Base-by-base conservation (phyloP, 64 coral and sea anemone species). In the Cladopsammia gracilis region DNA sequence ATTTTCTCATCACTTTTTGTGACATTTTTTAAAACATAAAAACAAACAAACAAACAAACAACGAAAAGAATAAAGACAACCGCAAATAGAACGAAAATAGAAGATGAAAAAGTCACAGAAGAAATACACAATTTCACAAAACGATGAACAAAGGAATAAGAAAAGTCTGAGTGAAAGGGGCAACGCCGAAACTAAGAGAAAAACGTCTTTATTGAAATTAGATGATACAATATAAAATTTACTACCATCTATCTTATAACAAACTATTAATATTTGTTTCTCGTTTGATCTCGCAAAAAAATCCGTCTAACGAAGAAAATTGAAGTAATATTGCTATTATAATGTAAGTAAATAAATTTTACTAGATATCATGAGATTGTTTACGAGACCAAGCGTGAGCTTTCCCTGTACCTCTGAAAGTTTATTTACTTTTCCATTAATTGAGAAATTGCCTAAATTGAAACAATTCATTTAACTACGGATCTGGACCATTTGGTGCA, bases 121-220 rank as follows among this genome's bases (percentile, higher is more conserved):
- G 1, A 70, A 8, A 70, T 5, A 69, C 4, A 23, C 6, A 70
- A 71, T 34, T 2, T 71, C 26, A 43, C 5, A 71, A 42, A 23
- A 70, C 5, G 6, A 70, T 24, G 9, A 26, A 71, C 13, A 75
- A 43, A 75, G 2, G 5, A 45, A 48, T 75, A n/a, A 16, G 13
- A 15, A 54, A 52, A 14, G 75, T 64, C 62, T 67, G 62, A 84
- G 80, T 84, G 80, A 44, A 68, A 67, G 15, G 62, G 80, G 58
- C 44, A 84, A 45, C 60, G 43, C 61, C 42, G 20, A 54, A 54
- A 77, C 11, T 18, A 77, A 77, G 14, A 54, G 50, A 56, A 52
- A 54, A 50, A 57, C 6, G 19, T 15, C 50, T 77, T 77, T 77
- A 46, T 46, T 73, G 67, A 84, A 84, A 84, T 84, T 84, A 18